Evolutionary conservation across 2,888 invertebrate genomes (phyloP), one percentile per base, ranked within the genome.

Genomic region (Adelognathus sp.): DNA sequence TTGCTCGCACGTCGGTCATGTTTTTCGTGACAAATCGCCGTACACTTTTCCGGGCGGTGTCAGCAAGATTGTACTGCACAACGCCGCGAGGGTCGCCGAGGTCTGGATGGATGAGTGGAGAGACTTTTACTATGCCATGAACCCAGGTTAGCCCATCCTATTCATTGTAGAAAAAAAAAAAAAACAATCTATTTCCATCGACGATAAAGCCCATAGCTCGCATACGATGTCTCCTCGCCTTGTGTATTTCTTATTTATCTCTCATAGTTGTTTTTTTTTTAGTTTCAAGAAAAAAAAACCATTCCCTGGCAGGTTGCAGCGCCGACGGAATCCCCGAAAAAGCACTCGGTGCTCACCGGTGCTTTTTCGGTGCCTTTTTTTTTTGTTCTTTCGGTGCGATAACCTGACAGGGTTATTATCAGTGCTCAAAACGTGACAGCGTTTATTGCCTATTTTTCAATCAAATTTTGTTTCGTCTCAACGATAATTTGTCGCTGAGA

Each of bases 21-120:
- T 98, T 90, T 99, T 98, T 94, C 95, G 98, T 88, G 98, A 98
- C 95, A 97, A 98, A 93, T 98, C 98, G 81, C 99, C 99, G 64
- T 99, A 99, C 93, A 97, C 98, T 83, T 99, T 99, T 95, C 99
- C 99, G 76, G 99, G 99, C 87, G 99, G 99, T 84, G 98, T 98
- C 86, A 97, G 97, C 92, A 97, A 97, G 93, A 96, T 99, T 90
- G 98, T 99, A 89, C 96, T 99, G 88, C 98, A 98, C 93, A 99
- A 99, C 94, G 98, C 99, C 86, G 98, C 98, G 88, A 95, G 99
- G 89, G 98, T 99, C 88, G 99, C 99, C 88, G 98, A 98, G 92
- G 99, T 99, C 89, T 99, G 99, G 99, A 97, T 99, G 96, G 99
- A 99, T 95, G 98, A 99, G 93, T 99, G 99, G 97, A 96, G 98